Percentiles rank a stretch among this genome's conserved stretches.
Evolutionary conservation across 2,888 invertebrate species (phyloP).

Genomic region (Dysmachus trigonus): DNA sequence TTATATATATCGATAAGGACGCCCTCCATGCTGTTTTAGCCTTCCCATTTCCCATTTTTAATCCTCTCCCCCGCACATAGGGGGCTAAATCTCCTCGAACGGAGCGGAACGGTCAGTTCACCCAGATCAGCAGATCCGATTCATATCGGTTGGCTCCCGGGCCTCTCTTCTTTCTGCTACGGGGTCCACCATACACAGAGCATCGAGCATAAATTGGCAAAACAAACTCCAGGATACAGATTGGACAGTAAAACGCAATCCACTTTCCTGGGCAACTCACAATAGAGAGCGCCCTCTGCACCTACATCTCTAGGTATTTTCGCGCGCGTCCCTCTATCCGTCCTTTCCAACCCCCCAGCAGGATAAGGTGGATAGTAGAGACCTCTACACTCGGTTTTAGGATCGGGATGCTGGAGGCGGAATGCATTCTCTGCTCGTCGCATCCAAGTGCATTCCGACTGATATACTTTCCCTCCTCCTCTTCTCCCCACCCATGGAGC

Average conservation of each 20-base stretch:
- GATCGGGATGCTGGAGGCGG: not conserved
- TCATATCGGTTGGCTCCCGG: constrained; percentile 4
- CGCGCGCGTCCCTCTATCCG: not conserved
- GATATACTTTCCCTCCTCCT: not conserved
- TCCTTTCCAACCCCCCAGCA: too few species aligned
- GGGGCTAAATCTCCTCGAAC: not conserved
- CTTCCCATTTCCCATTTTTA: too few species aligned
- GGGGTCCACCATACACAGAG: not conserved
- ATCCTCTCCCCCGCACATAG: not conserved
- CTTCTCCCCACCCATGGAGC: not conserved
- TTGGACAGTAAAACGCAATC: constrained; percentile 32
- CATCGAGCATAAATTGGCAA: constrained; percentile 27
- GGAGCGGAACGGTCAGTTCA: not conserved
- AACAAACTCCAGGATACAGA: constrained; percentile 25
- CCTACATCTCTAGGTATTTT: not conserved
- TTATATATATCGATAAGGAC: constrained; percentile 17
- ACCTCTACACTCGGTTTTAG: not conserved
- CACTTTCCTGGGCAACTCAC: constrained; percentile 7
- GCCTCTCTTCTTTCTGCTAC: not conserved
- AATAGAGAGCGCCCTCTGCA: not conserved
- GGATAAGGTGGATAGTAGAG: not conserved
- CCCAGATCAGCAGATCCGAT: not conserved
- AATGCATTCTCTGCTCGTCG: not conserved
- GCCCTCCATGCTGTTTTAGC: not conserved
- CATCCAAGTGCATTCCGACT: constrained; percentile 1